phyloP scores from a whole-genome alignment of 1,140 invertebrate genomes.

The Cydia fagiglandana region DNA sequence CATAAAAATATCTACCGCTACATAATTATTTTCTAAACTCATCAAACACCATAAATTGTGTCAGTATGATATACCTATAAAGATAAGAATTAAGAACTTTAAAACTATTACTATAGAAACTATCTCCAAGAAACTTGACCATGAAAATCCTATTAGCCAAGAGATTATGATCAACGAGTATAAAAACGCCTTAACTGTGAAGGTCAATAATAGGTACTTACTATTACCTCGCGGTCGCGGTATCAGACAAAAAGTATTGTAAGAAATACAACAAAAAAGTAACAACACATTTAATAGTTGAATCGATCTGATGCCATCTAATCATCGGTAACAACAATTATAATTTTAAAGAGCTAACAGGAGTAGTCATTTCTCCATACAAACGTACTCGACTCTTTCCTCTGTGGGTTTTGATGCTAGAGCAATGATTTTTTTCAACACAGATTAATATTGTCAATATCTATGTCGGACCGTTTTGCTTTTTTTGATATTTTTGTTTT shows the following conservation, averaged over 20 bases:
- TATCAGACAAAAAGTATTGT: background rate
- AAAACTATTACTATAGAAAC: background rate
- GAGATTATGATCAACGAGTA: constrained; percentile 2
- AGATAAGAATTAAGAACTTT: background rate
- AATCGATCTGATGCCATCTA: too few relatives aligned
- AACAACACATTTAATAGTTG: background rate
- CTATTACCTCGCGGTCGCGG: background rate
- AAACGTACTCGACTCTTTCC: too few relatives aligned
- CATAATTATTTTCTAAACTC: background rate
- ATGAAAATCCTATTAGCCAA: constrained; percentile 8
- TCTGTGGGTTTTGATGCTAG: too few relatives aligned
- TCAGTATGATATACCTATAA: background rate
- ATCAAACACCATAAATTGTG: background rate
- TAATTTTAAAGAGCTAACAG: too few relatives aligned
- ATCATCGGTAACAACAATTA: background rate
- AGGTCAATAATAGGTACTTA: background rate
- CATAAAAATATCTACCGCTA: too few relatives aligned
- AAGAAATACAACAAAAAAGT: background rate
- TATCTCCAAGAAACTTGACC: background rate
- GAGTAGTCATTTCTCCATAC: too few relatives aligned
- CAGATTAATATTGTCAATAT: too few relatives aligned
- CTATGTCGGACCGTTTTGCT: too few relatives aligned
- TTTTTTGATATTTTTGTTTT: too few relatives aligned
- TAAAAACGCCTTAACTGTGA: background rate
- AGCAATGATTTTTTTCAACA: too few relatives aligned